Conservation (phyloP, 2,888 invertebrate genomes). For the Nycteola revayana region DNA sequence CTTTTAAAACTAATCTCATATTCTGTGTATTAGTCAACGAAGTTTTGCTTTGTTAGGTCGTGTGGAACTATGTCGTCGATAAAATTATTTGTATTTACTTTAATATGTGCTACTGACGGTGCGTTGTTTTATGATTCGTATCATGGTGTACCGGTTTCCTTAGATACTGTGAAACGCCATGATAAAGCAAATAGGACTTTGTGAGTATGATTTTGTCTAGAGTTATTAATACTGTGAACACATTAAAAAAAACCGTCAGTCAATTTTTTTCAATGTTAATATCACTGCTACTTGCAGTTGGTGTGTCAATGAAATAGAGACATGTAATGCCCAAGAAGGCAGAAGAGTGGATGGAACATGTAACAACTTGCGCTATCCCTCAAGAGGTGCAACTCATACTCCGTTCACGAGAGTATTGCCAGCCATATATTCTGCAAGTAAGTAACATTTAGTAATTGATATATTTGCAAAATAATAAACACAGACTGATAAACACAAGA, state of each 20-base stretch:
- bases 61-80: slow-evolving; percentile 20
- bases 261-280: no score
- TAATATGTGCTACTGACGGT: slow-evolving; percentile 22
- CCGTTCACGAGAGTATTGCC: slow-evolving; percentile 49
- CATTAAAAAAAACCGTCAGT: no score
- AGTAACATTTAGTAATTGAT: not conserved
- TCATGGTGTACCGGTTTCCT: slow-evolving; percentile 37
- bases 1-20: not conserved
- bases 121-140: slow-evolving; percentile 45
- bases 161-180: slow-evolving; percentile 38
- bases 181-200: slow-evolving; percentile 51
- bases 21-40: not conserved
- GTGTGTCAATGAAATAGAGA: slow-evolving; percentile 50
- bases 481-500: no score
- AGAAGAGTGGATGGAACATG: slow-evolving; percentile 60
- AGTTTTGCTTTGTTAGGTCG: not conserved
- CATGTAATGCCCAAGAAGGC: slow-evolving; percentile 52
- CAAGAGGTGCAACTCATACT: slow-evolving; percentile 48
- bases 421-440: slow-evolving; percentile 46
- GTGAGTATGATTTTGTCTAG: slow-evolving; percentile 43
- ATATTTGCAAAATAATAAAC: no score
- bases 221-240: no score
- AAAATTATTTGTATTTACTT: slow-evolving; percentile 17
- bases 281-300: slow-evolving; percentile 42
- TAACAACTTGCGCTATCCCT: slow-evolving; percentile 52